Conservation (phyloP, 2,113 vertebrate genomes). For the Grantiella picta region DNA sequence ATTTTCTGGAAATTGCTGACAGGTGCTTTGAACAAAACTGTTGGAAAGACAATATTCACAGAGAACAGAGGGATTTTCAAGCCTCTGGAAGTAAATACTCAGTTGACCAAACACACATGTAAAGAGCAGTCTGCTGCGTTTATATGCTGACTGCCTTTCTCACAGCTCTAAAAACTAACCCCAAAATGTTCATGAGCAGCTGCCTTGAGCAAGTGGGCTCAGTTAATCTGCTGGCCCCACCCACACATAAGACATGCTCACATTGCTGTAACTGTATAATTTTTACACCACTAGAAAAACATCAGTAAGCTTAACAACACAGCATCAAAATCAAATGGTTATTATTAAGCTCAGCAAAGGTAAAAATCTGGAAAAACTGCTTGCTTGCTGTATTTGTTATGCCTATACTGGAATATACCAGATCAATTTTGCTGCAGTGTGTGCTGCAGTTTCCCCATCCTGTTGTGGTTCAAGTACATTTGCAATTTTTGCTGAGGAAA, state of each 20-base stretch:
- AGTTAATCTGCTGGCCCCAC: not conserved
- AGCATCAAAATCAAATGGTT: not conserved
- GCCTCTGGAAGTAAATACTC: not conserved
- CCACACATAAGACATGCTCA: accelerated
- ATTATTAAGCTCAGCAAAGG: not conserved
- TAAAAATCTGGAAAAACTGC: not conserved
- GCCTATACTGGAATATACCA: not conserved
- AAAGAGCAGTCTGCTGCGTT: not conserved
- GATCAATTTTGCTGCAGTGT: not conserved
- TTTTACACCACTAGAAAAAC: not conserved
- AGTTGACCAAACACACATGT: not conserved
- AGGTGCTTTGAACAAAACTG: not conserved
- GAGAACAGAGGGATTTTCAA: not conserved
- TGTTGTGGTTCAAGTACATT: not conserved
- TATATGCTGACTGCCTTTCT: not conserved
- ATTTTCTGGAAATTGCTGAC: not conserved
- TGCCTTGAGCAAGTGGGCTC: not conserved
- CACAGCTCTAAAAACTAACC: not conserved
- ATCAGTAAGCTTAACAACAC: not conserved
- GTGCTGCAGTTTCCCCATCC: not conserved
- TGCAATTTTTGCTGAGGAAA: not conserved
- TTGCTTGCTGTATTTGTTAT: not conserved
- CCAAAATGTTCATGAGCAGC: not conserved
- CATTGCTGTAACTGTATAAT: not conserved
- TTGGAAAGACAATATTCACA: not conserved